Evolutionary conservation across 1,140 invertebrate species (phyloP).

Genomic region (Drosophila sp.): DNA sequence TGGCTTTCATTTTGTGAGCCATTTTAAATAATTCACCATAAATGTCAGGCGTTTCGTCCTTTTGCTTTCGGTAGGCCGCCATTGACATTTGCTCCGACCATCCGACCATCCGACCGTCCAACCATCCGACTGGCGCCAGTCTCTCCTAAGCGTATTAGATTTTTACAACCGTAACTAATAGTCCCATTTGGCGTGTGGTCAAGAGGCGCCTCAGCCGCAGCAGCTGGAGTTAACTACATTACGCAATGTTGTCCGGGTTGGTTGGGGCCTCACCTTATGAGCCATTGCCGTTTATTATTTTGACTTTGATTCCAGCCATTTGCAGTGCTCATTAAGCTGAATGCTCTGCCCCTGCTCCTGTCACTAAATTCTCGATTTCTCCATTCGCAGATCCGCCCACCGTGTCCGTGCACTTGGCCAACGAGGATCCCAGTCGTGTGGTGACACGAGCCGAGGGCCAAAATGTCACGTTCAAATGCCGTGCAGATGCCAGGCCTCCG

Average conservation of each 20-base stretch:
- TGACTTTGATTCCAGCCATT: constrained; percentile 80
- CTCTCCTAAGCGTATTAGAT: constrained; percentile 72
- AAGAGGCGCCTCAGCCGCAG: constrained; percentile 42
- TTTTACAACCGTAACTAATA: constrained; percentile 82
- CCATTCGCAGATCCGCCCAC: constrained; percentile 78
- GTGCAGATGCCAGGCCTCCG: constrained; percentile 81
- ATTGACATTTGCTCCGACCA: constrained; percentile 45
- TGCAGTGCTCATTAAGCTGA: constrained; percentile 78
- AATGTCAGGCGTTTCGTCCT: constrained; percentile 59
- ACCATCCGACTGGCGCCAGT: constrained; percentile 64
- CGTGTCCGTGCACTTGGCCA: constrained; percentile 82
- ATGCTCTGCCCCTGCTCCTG: constrained; percentile 38
- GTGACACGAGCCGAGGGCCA: constrained; percentile 81
- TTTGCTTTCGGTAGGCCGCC: constrained; percentile 23
- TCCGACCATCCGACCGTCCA: constrained; percentile 28
- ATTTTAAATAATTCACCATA: constrained; percentile 82
- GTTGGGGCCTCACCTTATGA: constrained; percentile 65
- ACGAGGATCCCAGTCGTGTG: constrained; percentile 82
- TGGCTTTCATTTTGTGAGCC: constrained; percentile 68
- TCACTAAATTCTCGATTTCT: background rate
- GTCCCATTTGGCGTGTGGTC: constrained; percentile 79
- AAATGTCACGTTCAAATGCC: constrained; percentile 83
- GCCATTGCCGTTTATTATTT: constrained; percentile 83
- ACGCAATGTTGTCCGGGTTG: constrained; percentile 48
- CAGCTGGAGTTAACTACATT: constrained; percentile 77